Conservation (phyloP, 2,797 vertebrate genomes). For the Micromesistius poutassou region DNA sequence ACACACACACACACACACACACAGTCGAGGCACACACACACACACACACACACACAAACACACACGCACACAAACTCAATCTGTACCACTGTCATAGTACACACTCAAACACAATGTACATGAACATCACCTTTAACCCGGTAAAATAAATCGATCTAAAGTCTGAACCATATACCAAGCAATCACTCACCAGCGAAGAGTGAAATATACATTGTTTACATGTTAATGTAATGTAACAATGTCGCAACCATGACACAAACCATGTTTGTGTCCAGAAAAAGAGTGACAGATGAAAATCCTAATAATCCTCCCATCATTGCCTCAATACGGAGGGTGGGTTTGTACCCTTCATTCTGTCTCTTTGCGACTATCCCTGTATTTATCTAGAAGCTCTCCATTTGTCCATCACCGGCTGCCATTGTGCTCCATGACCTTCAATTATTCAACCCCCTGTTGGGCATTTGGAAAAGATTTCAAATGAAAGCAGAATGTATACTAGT, state of each 20-base stretch:
- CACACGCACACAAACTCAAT: not conserved
- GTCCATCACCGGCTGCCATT: not conserved
- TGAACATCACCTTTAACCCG: no score
- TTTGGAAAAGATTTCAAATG: not conserved
- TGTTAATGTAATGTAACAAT: not conserved
- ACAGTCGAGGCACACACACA: not conserved
- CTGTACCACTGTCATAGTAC: not conserved
- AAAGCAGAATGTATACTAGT: not conserved
- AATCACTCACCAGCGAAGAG: not conserved
- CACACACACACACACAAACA: not conserved
- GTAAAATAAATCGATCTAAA: not conserved
- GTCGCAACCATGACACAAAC: no score
- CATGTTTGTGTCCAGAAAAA: not conserved
- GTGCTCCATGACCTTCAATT: not conserved
- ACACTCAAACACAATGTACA: not conserved
- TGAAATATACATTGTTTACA: not conserved
- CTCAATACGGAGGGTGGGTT: not conserved
- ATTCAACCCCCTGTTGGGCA: not conserved
- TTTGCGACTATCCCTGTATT: not conserved
- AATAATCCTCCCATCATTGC: not conserved
- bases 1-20: not conserved
- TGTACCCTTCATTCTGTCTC: not conserved
- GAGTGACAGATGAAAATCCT: not conserved
- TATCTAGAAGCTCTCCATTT: not conserved
- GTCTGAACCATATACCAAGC: not conserved